A percentile compares a stretch with the other conserved stretches of the same genome.
phyloP scores from a whole-genome alignment of 2,888 invertebrate genomes.

The Hemaris fuciformis region DNA sequence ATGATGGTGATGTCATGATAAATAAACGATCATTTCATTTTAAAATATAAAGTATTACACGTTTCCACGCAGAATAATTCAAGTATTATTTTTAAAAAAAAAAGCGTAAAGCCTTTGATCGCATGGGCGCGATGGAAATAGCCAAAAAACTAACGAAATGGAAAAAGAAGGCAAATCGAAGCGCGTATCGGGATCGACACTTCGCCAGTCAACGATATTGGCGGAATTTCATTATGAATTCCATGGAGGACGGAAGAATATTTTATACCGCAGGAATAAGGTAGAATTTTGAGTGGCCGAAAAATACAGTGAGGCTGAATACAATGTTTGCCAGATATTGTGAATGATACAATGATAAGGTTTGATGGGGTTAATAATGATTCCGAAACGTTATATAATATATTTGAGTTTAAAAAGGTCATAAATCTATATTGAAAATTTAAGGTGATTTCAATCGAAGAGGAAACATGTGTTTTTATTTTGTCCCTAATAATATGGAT shows the following conservation, averaged over 20 bases:
- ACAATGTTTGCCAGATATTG: background rate
- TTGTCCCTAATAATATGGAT: too few species aligned
- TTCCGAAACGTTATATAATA: too few species aligned
- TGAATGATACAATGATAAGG: background rate
- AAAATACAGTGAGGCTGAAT: background rate
- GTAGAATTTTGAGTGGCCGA: background rate
- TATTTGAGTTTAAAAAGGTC: too few species aligned
- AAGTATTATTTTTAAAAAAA: background rate
- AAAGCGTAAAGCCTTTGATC: background rate
- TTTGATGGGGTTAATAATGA: background rate
- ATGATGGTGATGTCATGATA: too few species aligned
- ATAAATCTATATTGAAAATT: too few species aligned
- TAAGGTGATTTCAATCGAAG: too few species aligned
- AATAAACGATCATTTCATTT: too few species aligned
- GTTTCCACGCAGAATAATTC: background rate
- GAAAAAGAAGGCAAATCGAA: constrained; percentile 9
- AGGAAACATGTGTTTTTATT: too few species aligned
- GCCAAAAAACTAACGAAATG: constrained; percentile 7
- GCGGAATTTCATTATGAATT: constrained; percentile 5
- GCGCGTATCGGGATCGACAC: constrained; percentile 11
- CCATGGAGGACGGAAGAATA: background rate
- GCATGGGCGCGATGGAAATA: background rate
- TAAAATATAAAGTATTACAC: too few species aligned
- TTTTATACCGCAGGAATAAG: background rate
- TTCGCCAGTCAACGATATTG: constrained; percentile 1